Percentiles rank a stretch among this genome's conserved stretches.
phyloP scores from a whole-genome alignment of 1,140 invertebrate genomes.

The Drosophila bocqueti region DNA sequence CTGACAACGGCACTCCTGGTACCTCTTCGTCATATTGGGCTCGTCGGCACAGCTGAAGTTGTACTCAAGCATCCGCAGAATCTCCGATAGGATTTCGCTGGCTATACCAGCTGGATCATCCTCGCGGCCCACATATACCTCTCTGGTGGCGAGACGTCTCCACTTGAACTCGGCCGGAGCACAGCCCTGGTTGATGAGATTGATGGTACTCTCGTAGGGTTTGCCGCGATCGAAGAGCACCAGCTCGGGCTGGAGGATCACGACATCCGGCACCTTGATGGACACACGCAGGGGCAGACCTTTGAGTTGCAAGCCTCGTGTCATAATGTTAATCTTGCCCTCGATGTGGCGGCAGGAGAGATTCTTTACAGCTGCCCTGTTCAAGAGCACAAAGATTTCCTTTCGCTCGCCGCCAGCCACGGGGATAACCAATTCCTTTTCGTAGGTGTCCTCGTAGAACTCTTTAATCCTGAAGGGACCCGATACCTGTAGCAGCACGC shows the following conservation, averaged over 20 bases:
- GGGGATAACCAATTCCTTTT: conserved; percentile 35
- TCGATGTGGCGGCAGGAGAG: conserved; percentile 51
- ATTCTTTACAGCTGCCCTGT: conserved; percentile 41
- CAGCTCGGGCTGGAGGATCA: conserved; percentile 57
- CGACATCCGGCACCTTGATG: conserved; percentile 54
- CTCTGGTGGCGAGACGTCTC: conserved; percentile 54
- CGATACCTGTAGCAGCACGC: conserved; percentile 38
- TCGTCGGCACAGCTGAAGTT: conserved; percentile 59
- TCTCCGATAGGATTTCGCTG: conserved; percentile 62
- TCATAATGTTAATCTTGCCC: conserved; percentile 54
- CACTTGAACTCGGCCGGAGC: conserved; percentile 63
- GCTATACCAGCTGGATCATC: conserved; percentile 56
- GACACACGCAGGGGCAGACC: conserved; percentile 24
- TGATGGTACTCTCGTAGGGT: conserved; percentile 33
- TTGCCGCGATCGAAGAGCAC: conserved; percentile 58
- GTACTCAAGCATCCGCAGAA: conserved; percentile 68
- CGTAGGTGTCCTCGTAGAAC: conserved; percentile 58
- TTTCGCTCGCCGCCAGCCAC: conserved; percentile 44
- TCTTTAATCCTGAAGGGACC: conserved; percentile 74
- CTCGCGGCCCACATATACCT: conserved; percentile 43
- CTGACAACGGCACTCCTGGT: conserved; percentile 68
- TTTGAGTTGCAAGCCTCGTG: conserved; percentile 33
- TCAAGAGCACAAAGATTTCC: conserved; percentile 62
- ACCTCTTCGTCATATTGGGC: conserved; percentile 65
- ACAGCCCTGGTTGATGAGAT: conserved; percentile 59